phyloP scores from a whole-genome alignment of 2,888 invertebrate species.

The Eilema griseolum region DNA sequence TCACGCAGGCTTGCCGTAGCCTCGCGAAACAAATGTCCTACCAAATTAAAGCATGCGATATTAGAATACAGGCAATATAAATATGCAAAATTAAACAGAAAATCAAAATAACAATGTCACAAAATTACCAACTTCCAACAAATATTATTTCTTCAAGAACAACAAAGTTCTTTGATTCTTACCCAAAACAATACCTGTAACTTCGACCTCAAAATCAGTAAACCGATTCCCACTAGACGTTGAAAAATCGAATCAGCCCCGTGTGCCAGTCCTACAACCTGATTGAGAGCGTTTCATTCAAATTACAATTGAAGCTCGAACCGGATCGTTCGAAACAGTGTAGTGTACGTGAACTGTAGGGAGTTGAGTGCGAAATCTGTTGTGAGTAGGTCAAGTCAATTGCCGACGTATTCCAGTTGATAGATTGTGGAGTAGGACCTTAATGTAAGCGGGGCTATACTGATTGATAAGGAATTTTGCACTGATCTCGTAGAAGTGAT shows the following conservation, averaged over 20 bases:
- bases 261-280: conserved; percentile 33
- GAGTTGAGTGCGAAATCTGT: conserved; percentile 65
- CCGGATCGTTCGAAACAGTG: conserved; percentile 46
- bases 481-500: background rate
- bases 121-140: background rate
- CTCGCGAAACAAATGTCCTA: too few species aligned
- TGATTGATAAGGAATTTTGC: background rate
- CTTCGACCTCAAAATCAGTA: conserved; percentile 7
- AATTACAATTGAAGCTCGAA: conserved; percentile 41
- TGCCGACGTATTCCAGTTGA: conserved; percentile 34
- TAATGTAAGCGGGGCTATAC: conserved; percentile 16
- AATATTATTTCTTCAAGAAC: background rate
- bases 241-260: conserved; percentile 21
- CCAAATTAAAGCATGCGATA: too few species aligned
- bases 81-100: too few species aligned
- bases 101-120: too few species aligned
- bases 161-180: background rate
- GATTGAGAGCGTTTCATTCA: conserved; percentile 28
- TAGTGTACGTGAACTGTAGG: conserved; percentile 55
- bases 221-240: background rate
- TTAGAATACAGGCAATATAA: too few species aligned
- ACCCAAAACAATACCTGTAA: background rate
- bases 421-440: conserved; percentile 17
- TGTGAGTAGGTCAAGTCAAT: conserved; percentile 66
- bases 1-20: too few species aligned